These are phyloP conservation scores for Trichomalopsis sarcophagae DNA, from an alignment of 1,140 invertebrate species.

Conservation along the genomic window DNA sequence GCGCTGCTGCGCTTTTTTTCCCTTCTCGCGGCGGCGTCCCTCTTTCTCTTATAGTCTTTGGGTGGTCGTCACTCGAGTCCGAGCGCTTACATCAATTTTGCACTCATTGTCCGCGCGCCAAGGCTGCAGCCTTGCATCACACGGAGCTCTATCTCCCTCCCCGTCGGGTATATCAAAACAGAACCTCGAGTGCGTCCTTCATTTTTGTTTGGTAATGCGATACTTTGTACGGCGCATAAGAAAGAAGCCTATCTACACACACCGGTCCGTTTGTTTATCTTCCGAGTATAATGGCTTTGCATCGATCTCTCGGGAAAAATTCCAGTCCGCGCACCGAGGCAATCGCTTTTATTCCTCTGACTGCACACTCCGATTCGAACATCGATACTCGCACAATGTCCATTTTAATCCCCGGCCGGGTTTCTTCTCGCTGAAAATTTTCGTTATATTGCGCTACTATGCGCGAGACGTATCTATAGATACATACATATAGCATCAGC, in stretches of 20 bases:
- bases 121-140: constrained; percentile 38
- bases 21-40: background rate
- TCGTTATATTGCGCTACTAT: background rate
- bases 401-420: too few relatives aligned
- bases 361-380: too few relatives aligned
- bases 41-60: constrained; percentile 53
- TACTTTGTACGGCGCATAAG: background rate
- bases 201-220: background rate
- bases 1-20: constrained; percentile 33
- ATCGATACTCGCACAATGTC: too few relatives aligned
- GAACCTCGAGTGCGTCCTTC: background rate
- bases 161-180: background rate
- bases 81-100: constrained; percentile 47
- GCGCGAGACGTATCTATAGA: too few relatives aligned
- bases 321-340: too few relatives aligned
- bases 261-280: background rate
- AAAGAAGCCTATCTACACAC: too few relatives aligned
- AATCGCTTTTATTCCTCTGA: too few relatives aligned
- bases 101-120: constrained; percentile 39
- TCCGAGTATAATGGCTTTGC: too few relatives aligned
- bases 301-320: too few relatives aligned
- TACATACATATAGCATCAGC: too few relatives aligned
- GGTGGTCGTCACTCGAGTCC: constrained; percentile 56
- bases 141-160: background rate
- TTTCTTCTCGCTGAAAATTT: too few relatives aligned